Conservation (phyloP, 2,888 invertebrate species). For the Sepioteuthis lessoniana region DNA sequence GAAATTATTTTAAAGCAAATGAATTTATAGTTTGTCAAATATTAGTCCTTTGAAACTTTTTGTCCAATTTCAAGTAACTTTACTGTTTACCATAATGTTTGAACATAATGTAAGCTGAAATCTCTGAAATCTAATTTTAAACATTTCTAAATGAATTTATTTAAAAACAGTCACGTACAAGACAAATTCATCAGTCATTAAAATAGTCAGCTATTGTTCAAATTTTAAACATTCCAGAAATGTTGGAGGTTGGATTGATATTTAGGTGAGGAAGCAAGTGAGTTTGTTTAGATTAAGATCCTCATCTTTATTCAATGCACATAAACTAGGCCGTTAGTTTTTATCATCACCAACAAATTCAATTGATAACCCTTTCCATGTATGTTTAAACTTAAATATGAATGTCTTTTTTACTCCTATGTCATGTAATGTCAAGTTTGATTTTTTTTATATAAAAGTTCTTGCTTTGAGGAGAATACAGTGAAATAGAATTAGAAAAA, state of each 20-base stretch:
- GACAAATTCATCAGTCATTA: background rate
- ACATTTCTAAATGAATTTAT: slow-evolving; percentile 33
- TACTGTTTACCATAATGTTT: slow-evolving; percentile 20
- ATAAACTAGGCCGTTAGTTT: background rate
- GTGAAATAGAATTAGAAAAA: background rate
- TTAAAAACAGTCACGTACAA: background rate
- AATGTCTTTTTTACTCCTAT: background rate
- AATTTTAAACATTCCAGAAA: background rate
- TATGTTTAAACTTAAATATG: background rate
- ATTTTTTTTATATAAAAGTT: background rate
- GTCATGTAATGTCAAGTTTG: background rate
- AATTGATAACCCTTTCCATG: background rate
- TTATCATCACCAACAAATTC: slow-evolving; percentile 2
- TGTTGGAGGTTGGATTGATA: slow-evolving; percentile 16
- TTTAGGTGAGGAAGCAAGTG: background rate
- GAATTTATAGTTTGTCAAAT: background rate
- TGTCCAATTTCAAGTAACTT: background rate
- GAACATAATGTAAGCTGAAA: background rate
- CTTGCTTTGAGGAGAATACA: background rate
- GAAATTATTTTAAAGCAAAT: too few species aligned
- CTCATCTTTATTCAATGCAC: slow-evolving; percentile 23
- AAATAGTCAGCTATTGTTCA: background rate
- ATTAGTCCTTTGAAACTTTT: background rate
- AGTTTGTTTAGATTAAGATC: background rate
- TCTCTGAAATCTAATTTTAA: slow-evolving; percentile 20